Evolutionary conservation across 2,113 vertebrate species (phyloP).

Genomic region (Vimba vimba): DNA sequence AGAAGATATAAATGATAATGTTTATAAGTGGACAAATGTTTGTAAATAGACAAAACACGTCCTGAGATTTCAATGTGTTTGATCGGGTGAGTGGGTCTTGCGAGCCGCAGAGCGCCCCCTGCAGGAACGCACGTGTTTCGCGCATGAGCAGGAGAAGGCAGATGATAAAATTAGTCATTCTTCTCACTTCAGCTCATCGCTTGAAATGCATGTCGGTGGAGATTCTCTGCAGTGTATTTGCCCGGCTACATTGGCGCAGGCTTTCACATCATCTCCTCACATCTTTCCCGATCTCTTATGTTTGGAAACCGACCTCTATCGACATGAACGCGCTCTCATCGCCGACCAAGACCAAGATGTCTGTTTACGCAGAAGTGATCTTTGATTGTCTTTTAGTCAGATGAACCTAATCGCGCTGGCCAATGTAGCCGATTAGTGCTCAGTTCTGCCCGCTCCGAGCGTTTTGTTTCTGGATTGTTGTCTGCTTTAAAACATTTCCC

Average conservation of each 20-base stretch:
- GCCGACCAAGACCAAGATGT: not conserved
- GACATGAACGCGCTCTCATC: not conserved
- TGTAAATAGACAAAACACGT: not conserved
- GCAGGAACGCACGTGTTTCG: rapidly evolving
- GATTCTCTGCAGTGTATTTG: slow-evolving; percentile 68
- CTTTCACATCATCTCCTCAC: not conserved
- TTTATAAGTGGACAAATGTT: not conserved
- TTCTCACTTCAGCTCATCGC: slow-evolving; percentile 10
- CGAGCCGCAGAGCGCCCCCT: slow-evolving; percentile 22
- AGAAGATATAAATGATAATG: not conserved
- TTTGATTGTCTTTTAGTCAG: slow-evolving; percentile 14
- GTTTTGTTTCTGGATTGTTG: slow-evolving; percentile 37
- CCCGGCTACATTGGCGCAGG: slow-evolving; percentile 61
- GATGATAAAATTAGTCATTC: not conserved
- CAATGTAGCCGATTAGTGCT: slow-evolving; percentile 47
- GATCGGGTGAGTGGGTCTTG: rapidly evolving
- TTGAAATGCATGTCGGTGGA: slow-evolving; percentile 56
- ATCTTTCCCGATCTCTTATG: not conserved
- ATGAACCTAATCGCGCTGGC: slow-evolving; percentile 9
- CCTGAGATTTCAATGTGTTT: rapidly evolving
- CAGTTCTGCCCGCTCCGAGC: slow-evolving; percentile 39
- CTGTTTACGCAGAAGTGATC: not conserved
- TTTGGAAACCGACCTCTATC: slow-evolving; percentile 8
- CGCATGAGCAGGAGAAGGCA: not conserved
- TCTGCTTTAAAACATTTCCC: slow-evolving; percentile 46